These are phyloP conservation scores for Hylaea fasciaria DNA, from an alignment of 2,888 invertebrate genomes.

Conservation along the genomic window DNA sequence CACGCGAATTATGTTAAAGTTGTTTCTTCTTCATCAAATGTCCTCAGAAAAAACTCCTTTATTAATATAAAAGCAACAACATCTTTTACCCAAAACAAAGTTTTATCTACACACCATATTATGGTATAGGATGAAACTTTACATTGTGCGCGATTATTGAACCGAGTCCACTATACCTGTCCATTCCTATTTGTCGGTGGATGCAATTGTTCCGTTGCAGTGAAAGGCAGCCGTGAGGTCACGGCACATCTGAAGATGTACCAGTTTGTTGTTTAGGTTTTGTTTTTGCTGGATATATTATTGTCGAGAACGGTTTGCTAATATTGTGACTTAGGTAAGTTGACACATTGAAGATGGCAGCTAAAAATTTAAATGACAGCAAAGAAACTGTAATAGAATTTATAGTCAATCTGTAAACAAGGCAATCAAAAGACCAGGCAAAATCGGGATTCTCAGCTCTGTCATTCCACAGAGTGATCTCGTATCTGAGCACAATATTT, in stretches of 20 bases:
- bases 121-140: slow-evolving; percentile 15
- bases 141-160: slow-evolving; percentile 44
- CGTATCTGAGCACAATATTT: too few species aligned
- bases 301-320: background rate
- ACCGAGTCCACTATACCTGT: slow-evolving; percentile 37
- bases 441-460: too few species aligned
- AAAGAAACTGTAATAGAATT: too few species aligned
- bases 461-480: too few species aligned
- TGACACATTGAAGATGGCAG: too few species aligned
- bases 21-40: too few species aligned
- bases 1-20: too few species aligned
- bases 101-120: background rate
- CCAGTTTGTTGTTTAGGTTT: slow-evolving; percentile 27
- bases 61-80: too few species aligned
- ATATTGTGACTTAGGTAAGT: background rate
- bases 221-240: slow-evolving; percentile 46
- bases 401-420: too few species aligned
- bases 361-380: too few species aligned
- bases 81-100: background rate
- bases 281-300: slow-evolving; percentile 16
- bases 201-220: slow-evolving; percentile 40
- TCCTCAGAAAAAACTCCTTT: too few species aligned
- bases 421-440: too few species aligned
- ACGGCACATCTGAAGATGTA: slow-evolving; percentile 37
- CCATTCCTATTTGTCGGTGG: slow-evolving; percentile 20